phyloP scores from a whole-genome alignment of 30 jellyfish, hydroid and myxozoan genomes.

The Turritopsis dohrnii region DNA sequence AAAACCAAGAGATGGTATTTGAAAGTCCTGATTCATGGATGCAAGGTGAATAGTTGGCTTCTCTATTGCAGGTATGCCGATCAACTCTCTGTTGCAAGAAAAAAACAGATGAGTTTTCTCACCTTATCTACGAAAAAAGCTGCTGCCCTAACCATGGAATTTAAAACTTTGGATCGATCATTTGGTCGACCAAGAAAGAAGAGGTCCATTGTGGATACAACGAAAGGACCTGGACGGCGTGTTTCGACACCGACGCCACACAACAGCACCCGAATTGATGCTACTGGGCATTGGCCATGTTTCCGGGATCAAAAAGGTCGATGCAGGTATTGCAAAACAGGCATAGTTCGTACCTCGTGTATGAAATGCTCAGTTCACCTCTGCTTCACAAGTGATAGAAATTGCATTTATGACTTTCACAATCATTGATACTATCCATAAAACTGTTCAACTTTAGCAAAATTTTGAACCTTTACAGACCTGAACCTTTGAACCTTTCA shows the following conservation, averaged over 20 bases:
- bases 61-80: conserved; percentile 44
- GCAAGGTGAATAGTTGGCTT: conserved; percentile 52
- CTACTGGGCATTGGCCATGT: conserved; percentile 36
- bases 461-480: too few relatives aligned
- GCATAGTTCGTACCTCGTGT: conserved; percentile 14
- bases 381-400: conserved; percentile 23
- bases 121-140: conserved; percentile 8
- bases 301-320: conserved; percentile 20
- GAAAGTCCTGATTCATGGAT: conserved; percentile 26
- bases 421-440: too few relatives aligned
- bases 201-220: conserved; percentile 2
- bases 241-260: conserved; percentile 27
- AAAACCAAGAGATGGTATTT: conserved; percentile 51
- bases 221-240: conserved; percentile 29
- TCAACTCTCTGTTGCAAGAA: conserved; percentile 24
- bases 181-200: conserved; percentile 46
- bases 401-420: conserved; percentile 32
- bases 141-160: conserved; percentile 18
- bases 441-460: too few relatives aligned
- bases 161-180: background rate
- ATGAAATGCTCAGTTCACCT: conserved; percentile 27
- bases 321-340: conserved; percentile 21
- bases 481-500: too few relatives aligned
- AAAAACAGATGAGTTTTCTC: conserved; percentile 26
- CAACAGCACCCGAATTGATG: conserved; percentile 15